Conservation (phyloP, 2,888 invertebrate species). For the Taenaris catops region DNA sequence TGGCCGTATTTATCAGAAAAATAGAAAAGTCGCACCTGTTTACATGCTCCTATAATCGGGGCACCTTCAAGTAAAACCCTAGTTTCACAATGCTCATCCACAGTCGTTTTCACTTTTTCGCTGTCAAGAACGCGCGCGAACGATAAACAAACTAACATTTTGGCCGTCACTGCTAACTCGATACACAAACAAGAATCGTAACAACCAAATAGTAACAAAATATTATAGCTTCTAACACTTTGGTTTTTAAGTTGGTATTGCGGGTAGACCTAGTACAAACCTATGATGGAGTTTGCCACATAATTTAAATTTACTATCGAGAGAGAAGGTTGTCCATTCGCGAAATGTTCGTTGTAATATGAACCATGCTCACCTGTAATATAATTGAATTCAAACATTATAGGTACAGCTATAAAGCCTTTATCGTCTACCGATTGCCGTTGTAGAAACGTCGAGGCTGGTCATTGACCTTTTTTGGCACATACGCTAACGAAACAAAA, state of each 20-base stretch:
- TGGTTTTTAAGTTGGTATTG: slow-evolving; percentile 47
- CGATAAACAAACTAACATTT: slow-evolving; percentile 79
- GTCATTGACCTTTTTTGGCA: slow-evolving; percentile 78
- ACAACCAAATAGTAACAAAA: slow-evolving; percentile 31
- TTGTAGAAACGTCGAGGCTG: slow-evolving; percentile 77
- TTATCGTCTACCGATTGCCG: slow-evolving; percentile 43
- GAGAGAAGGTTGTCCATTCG: slow-evolving; percentile 51
- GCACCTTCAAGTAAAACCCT: no score
- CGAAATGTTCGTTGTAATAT: slow-evolving; percentile 35
- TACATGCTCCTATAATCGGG: no score
- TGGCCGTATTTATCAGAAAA: no score
- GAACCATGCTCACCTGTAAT: slow-evolving; percentile 44
- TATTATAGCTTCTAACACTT: slow-evolving; percentile 38
- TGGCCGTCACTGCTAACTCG: slow-evolving; percentile 64
- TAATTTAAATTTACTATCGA: slow-evolving; percentile 42
- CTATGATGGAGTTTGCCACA: slow-evolving; percentile 40
- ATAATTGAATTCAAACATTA: slow-evolving; percentile 38
- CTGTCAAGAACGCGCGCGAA: slow-evolving; percentile 76
- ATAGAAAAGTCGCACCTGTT: no score
- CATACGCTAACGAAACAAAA: slow-evolving; percentile 74
- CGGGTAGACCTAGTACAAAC: slow-evolving; percentile 34
- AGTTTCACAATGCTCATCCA: slow-evolving; percentile 72
- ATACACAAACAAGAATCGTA: slow-evolving; percentile 34
- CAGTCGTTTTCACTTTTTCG: slow-evolving; percentile 78
- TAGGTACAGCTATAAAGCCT: slow-evolving; percentile 31